Conservation (phyloP, 2,888 invertebrate genomes). For the Phorcus lineatus region DNA sequence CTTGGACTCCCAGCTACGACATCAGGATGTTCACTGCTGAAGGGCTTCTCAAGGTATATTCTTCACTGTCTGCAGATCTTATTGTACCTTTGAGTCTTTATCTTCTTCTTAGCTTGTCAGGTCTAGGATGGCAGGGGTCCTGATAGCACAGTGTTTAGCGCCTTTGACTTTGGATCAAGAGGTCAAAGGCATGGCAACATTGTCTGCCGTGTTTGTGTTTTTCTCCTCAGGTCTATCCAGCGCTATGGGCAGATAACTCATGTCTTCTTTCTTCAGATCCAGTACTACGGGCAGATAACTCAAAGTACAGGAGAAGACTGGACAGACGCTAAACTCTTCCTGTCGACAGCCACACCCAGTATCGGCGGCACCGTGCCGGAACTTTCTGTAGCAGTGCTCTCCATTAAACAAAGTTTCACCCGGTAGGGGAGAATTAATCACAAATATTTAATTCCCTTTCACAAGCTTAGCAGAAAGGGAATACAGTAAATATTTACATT, state of each 20-base stretch:
- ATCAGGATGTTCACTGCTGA: conserved; percentile 73
- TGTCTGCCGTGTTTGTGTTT: too few relatives aligned
- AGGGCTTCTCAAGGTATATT: conserved; percentile 57
- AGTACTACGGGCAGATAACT: conserved; percentile 75
- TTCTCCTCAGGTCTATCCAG: too few relatives aligned
- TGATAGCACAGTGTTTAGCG: too few relatives aligned
- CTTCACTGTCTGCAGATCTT: neutral
- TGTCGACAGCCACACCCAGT: conserved; percentile 75
- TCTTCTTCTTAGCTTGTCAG: neutral
- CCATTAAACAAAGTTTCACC: neutral
- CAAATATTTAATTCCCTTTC: too few relatives aligned
- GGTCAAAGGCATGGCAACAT: too few relatives aligned
- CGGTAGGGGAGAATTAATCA: neutral
- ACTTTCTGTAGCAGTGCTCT: conserved; percentile 56
- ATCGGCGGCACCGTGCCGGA: conserved; percentile 75
- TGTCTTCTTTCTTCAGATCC: conserved; percentile 51
- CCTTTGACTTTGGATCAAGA: too few relatives aligned
- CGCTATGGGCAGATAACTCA: too few relatives aligned
- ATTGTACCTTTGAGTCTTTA: neutral
- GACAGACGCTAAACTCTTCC: conserved; percentile 72
- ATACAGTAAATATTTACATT: too few relatives aligned
- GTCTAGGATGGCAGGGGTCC: too few relatives aligned
- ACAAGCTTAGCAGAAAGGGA: too few relatives aligned
- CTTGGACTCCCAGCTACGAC: conserved; percentile 76
- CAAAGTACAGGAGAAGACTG: conserved; percentile 76